Percentiles rank a stretch among this genome's conserved stretches.
phyloP scores from a whole-genome alignment of 2,797 vertebrate species.

The Lophotriccus pileatus region DNA sequence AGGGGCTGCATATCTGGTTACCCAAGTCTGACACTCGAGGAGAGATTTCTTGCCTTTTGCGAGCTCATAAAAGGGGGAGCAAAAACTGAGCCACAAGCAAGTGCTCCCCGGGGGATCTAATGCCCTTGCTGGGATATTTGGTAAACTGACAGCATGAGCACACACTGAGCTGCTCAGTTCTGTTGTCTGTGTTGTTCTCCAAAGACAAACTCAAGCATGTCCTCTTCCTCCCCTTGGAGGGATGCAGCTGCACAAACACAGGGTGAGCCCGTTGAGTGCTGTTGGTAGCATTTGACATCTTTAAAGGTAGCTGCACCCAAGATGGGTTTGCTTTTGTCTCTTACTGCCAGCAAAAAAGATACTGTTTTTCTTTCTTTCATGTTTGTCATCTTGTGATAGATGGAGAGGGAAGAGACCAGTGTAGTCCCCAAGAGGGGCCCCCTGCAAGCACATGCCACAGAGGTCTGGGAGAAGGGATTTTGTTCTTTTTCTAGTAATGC shows the following conservation, averaged over 20 bases:
- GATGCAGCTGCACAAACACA: neutral
- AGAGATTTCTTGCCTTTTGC: neutral
- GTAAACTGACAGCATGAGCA: neutral
- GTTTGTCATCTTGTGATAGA: neutral
- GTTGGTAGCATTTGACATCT: neutral
- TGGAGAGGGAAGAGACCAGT: neutral
- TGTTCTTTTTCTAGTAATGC: neutral
- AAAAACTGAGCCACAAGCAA: neutral
- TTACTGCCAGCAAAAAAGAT: neutral
- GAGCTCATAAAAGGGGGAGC: neutral
- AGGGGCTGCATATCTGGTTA: neutral
- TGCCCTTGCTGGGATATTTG: neutral
- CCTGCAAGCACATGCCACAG: neutral
- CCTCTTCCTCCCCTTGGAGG: neutral
- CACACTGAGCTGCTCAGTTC: neutral
- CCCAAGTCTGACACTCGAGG: neutral
- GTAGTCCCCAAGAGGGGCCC: neutral
- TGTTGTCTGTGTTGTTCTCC: neutral
- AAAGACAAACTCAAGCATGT: neutral
- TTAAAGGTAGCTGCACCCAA: neutral
- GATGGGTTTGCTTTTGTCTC: neutral
- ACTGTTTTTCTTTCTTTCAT: neutral
- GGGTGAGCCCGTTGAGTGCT: rapidly evolving
- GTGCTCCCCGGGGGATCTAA: neutral
- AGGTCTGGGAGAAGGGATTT: neutral